Percentiles rank a stretch among this genome's conserved stretches.
These are phyloP conservation scores for Chromobotia macracanthus DNA, from an alignment of 2,797 vertebrate species.

Conservation along the genomic window DNA sequence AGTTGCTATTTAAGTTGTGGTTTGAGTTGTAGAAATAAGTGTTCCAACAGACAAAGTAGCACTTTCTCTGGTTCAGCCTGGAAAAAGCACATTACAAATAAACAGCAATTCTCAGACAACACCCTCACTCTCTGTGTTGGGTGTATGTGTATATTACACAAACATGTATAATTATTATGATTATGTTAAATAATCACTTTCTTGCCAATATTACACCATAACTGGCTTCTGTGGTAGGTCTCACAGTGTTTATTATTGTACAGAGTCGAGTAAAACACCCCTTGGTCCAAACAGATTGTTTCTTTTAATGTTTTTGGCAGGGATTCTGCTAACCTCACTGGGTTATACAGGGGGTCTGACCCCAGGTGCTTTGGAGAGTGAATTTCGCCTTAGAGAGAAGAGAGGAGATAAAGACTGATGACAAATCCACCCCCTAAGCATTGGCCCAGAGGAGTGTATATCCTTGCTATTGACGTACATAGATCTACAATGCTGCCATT, in stretches of 20 bases:
- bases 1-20: background rate
- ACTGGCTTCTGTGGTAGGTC: constrained; percentile 36
- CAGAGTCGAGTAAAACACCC: constrained; percentile 35
- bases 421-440: constrained; percentile 53
- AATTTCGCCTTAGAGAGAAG: constrained; percentile 23
- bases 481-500: constrained; percentile 30
- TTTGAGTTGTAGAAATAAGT: background rate
- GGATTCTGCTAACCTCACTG: constrained; percentile 23
- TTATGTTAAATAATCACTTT: constrained; percentile 10
- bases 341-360: constrained; percentile 25
- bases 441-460: constrained; percentile 39
- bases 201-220: constrained; percentile 1
- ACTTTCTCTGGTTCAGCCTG: background rate
- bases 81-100: background rate
- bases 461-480: constrained; percentile 52
- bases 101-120: background rate
- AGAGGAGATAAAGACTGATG: constrained; percentile 46
- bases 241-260: constrained; percentile 37
- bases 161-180: background rate
- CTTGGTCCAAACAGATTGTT: constrained; percentile 28
- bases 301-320: constrained; percentile 44
- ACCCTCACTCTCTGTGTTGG: background rate
- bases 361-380: constrained; percentile 34
- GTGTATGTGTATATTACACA: background rate
- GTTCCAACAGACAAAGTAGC: background rate